Evolutionary conservation across 2,113 vertebrate species (phyloP).

Genomic region (Halcyon malimbica): DNA sequence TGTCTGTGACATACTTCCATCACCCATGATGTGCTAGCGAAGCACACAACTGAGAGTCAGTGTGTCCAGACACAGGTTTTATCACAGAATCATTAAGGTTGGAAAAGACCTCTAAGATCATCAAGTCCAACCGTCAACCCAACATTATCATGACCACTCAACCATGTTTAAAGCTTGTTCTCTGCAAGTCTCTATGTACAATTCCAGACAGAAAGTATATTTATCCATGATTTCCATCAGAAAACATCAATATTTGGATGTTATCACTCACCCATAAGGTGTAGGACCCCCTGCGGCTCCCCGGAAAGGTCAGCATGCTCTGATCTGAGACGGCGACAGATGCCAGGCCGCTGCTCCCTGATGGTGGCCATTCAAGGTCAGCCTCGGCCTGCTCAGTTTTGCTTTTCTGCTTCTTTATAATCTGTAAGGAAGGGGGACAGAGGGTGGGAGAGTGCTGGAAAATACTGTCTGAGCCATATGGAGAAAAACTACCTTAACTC

Average conservation of each 20-base stretch:
- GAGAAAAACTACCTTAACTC: background rate
- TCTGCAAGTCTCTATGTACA: background rate
- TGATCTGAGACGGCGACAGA: constrained; percentile 71
- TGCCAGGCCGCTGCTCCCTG: constrained; percentile 62
- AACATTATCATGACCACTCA: no score
- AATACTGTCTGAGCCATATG: background rate
- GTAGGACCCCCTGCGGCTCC: constrained; percentile 70
- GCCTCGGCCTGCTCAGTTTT: constrained; percentile 81
- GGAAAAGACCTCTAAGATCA: no score
- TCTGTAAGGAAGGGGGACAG: constrained; percentile 68
- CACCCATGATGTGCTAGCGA: background rate
- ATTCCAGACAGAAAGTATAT: background rate
- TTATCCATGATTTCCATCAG: background rate
- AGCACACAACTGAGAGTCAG: background rate
- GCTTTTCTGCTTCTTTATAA: constrained; percentile 89
- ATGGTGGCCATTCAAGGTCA: constrained; percentile 81
- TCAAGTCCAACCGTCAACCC: no score
- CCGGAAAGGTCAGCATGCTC: constrained; percentile 56
- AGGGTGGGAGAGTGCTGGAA: background rate
- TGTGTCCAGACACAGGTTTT: background rate
- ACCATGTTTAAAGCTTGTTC: background rate
- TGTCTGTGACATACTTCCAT: background rate
- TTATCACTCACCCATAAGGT: constrained; percentile 85
- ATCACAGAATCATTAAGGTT: no score
- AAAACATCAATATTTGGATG: rapidly evolving